Percentiles rank a stretch among this genome's conserved stretches.
Conservation (phyloP, 2,113 vertebrate species). For the Charina bottae region DNA sequence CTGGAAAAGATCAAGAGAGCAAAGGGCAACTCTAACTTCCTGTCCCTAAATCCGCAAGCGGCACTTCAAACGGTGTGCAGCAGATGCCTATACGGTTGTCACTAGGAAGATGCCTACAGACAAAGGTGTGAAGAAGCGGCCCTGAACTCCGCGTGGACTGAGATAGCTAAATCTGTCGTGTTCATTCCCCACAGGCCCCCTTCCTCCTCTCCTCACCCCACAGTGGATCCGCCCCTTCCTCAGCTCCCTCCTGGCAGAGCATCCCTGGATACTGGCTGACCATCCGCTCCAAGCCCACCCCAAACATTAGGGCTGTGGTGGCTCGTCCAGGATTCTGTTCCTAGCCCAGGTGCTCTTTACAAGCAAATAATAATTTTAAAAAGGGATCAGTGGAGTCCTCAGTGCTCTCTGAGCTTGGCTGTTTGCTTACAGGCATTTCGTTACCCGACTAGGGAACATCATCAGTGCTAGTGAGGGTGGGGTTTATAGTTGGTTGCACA, state of each 20-base stretch:
- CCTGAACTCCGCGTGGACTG: too few species aligned
- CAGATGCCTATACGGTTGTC: not conserved
- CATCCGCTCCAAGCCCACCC: not conserved
- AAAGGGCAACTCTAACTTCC: not conserved
- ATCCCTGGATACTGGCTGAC: not conserved
- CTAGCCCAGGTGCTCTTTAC: not conserved
- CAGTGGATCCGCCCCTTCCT: not conserved
- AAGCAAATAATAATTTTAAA: not conserved
- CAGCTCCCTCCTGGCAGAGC: not conserved
- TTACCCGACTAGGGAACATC: too few species aligned
- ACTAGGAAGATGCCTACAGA: not conserved
- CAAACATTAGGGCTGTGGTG: not conserved
- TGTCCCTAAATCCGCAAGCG: not conserved
- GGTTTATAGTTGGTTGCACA: too few species aligned
- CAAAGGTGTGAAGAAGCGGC: too few species aligned
- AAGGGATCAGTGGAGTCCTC: not conserved
- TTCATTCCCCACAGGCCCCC: not conserved
- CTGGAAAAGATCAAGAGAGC: constrained; percentile 69
- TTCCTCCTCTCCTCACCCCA: not conserved
- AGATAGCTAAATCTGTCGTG: not conserved
- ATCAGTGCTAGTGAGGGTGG: too few species aligned
- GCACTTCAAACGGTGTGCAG: not conserved
- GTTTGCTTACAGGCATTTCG: too few species aligned
- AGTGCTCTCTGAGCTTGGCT: not conserved
- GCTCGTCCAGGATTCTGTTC: not conserved